Percentiles rank a stretch among this genome's conserved stretches.
Conservation (phyloP, 1,140 invertebrate genomes). For the Doryteuthis pealeii region DNA sequence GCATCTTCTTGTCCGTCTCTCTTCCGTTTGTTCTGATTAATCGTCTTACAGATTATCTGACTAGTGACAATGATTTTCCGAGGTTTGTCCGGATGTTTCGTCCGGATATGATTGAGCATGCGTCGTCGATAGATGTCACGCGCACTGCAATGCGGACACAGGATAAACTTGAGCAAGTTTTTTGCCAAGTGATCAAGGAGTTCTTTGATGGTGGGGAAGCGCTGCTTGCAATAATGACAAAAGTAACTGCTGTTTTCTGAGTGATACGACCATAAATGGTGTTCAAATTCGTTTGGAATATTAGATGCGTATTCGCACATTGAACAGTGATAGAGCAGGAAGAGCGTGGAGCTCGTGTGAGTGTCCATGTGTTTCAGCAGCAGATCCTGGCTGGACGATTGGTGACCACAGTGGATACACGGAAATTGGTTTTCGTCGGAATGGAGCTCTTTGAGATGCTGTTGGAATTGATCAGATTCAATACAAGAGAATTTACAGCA, state of each 20-base stretch:
- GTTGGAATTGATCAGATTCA: conserved; percentile 31
- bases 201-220: conserved; percentile 20
- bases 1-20: too few relatives aligned
- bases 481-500: conserved; percentile 37
- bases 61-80: conserved; percentile 44
- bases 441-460: conserved; percentile 34
- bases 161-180: conserved; percentile 41
- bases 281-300: conserved; percentile 32
- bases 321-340: conserved; percentile 35
- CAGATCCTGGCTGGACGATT: conserved; percentile 31
- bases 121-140: conserved; percentile 36
- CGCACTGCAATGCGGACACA: conserved; percentile 43
- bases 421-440: conserved; percentile 28
- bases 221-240: conserved; percentile 36
- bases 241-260: conserved; percentile 21
- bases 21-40: too few relatives aligned
- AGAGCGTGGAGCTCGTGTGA: conserved; percentile 25
- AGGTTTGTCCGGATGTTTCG: conserved; percentile 40
- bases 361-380: conserved; percentile 38
- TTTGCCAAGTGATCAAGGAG: conserved; percentile 37
- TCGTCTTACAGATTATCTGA: conserved; percentile 36
- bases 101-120: conserved; percentile 37
- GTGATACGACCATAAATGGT: conserved; percentile 35
- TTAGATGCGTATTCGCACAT: conserved; percentile 40
- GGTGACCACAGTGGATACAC: conserved; percentile 40